Conservation (phyloP, 2,113 vertebrate genomes). For the Ailuropoda melanoleuca region DNA sequence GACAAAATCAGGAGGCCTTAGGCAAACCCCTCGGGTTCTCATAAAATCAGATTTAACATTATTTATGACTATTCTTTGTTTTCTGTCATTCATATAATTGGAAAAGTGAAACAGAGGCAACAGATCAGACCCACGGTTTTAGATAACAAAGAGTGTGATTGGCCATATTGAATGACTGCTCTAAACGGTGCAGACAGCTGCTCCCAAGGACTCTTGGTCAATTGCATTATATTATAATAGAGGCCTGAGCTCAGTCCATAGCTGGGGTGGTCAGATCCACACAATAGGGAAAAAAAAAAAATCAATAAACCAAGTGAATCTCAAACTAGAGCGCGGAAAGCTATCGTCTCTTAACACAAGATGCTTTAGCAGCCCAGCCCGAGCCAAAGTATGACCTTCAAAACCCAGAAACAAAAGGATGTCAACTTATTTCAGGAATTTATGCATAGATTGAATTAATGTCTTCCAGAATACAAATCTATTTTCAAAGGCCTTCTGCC, state of each 20-base stretch:
- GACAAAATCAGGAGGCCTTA: constrained; percentile 41
- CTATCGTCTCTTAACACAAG: not conserved
- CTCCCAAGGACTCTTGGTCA: not conserved
- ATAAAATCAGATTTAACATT: constrained; percentile 61
- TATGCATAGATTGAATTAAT: not conserved
- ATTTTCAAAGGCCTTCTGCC: not conserved
- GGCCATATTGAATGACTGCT: constrained; percentile 16
- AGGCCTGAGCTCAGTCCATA: not conserved
- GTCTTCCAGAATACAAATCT: not conserved
- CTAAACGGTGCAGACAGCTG: constrained; percentile 23
- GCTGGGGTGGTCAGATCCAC: not conserved
- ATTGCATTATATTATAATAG: not conserved
- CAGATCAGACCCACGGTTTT: not conserved
- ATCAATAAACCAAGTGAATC: not conserved
- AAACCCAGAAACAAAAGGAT: not conserved
- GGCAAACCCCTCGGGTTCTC: constrained; percentile 40
- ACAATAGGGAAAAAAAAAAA: not conserved
- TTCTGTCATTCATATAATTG: constrained; percentile 67
- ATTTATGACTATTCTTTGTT: constrained; percentile 65
- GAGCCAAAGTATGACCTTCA: not conserved
- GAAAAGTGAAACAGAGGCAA: constrained; percentile 54
- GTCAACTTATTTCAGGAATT: not conserved
- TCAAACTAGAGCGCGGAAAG: not conserved
- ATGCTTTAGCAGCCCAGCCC: not conserved
- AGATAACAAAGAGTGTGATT: not conserved